Conservation (phyloP, 1,140 invertebrate genomes). For the Atta cephalotes region DNA sequence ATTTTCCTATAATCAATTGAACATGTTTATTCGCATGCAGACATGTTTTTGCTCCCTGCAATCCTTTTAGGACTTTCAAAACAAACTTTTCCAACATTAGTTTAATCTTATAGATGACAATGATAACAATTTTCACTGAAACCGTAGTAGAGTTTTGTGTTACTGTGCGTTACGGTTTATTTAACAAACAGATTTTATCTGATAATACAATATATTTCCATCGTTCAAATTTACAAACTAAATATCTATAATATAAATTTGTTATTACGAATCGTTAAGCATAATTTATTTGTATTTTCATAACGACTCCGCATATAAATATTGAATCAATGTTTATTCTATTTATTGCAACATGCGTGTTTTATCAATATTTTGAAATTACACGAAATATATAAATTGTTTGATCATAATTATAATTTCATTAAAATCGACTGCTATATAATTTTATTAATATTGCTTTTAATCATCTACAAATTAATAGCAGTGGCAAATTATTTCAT, state of each 20-base stretch:
- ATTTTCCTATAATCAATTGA: background rate
- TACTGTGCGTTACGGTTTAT: background rate
- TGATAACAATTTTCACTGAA: background rate
- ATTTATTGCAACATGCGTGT: slow-evolving; percentile 12
- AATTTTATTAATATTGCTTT: slow-evolving; percentile 19
- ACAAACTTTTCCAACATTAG: slow-evolving; percentile 38
- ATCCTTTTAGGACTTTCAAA: slow-evolving; percentile 32
- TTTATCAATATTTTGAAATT: slow-evolving; percentile 7
- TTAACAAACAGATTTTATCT: slow-evolving; percentile 1
- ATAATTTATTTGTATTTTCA: slow-evolving; percentile 24
- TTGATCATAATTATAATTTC: slow-evolving; percentile 20
- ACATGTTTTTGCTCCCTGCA: slow-evolving; percentile 22
- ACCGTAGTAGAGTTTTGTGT: background rate
- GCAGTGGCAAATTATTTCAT: background rate
- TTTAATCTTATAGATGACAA: slow-evolving; percentile 55
- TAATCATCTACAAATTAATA: background rate
- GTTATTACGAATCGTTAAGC: slow-evolving; percentile 29
- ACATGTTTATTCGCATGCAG: background rate
- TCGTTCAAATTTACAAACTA: background rate
- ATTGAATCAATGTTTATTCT: slow-evolving; percentile 10
- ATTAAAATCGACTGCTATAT: background rate
- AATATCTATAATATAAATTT: slow-evolving; percentile 26
- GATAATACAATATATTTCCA: background rate
- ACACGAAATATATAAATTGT: background rate
- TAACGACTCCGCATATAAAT: slow-evolving; percentile 11